Conservation (phyloP, 1,140 invertebrate genomes). For the Drosophila parvula region DNA sequence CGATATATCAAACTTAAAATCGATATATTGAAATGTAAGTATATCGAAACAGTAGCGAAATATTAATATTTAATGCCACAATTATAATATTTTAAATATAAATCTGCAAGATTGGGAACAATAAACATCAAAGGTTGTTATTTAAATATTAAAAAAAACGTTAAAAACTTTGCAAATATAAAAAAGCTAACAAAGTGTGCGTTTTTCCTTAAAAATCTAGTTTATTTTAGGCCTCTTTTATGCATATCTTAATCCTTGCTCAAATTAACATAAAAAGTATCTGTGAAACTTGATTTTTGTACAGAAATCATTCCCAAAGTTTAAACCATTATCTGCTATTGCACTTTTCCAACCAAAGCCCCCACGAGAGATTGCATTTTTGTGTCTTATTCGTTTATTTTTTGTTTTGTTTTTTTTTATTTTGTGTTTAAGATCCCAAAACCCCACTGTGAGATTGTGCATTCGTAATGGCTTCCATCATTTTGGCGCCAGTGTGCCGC, state of each 20-base stretch:
- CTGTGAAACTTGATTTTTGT: not conserved
- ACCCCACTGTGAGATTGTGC: conserved; percentile 46
- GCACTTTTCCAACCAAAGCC: not conserved
- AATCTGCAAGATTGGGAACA: too few species aligned
- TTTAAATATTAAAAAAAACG: too few species aligned
- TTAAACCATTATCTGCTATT: conserved; percentile 7
- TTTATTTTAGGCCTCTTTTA: not conserved
- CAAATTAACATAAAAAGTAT: not conserved
- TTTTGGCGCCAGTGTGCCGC: conserved; percentile 43
- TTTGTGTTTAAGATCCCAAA: conserved; percentile 6
- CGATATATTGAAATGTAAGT: too few species aligned
- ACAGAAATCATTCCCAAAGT: conserved; percentile 9
- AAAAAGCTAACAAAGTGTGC: too few species aligned
- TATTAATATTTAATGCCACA: too few species aligned
- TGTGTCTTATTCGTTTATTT: not conserved
- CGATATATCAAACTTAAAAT: too few species aligned
- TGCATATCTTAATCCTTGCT: not conserved
- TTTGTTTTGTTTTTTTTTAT: not conserved
- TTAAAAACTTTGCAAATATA: too few species aligned
- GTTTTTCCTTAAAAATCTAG: not conserved
- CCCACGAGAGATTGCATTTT: conserved; percentile 4
- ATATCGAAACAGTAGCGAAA: too few species aligned
- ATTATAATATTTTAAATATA: too few species aligned
- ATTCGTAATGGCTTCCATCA: conserved; percentile 46
- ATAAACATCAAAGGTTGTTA: too few species aligned